Evolutionary conservation across 1,140 invertebrate genomes (phyloP).

Genomic region (Andrena cerasifolii): DNA sequence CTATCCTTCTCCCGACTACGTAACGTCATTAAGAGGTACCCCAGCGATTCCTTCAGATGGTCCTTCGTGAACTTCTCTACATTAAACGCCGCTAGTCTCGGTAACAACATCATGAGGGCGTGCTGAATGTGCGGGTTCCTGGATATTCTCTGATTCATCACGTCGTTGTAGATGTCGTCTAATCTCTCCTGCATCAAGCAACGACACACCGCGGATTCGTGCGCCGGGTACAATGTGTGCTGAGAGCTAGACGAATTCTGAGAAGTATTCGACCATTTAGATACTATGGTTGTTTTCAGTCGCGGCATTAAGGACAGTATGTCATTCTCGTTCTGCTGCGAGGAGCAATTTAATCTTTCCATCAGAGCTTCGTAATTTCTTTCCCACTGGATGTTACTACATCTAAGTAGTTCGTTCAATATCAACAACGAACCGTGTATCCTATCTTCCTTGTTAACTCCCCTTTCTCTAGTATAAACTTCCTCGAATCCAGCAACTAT

Average conservation of each 20-base stretch:
- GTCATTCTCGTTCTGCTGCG: conserved; percentile 82
- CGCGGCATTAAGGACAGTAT: conserved; percentile 85
- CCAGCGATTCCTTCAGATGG: conserved; percentile 90
- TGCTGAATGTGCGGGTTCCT: conserved; percentile 93
- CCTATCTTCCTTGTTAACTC: conserved; percentile 93
- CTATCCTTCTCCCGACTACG: conserved; percentile 92
- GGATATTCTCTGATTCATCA: conserved; percentile 89
- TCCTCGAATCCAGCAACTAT: conserved; percentile 92
- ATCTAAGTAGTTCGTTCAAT: conserved; percentile 96
- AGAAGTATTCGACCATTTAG: conserved; percentile 79
- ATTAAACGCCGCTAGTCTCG: conserved; percentile 97
- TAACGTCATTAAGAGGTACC: conserved; percentile 89
- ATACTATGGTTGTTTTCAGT: conserved; percentile 83
- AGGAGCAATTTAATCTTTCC: conserved; percentile 81
- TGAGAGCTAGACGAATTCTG: conserved; percentile 71
- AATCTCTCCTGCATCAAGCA: conserved; percentile 93
- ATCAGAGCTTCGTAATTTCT: conserved; percentile 89
- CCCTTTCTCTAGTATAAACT: conserved; percentile 87
- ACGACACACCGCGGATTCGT: conserved; percentile 94
- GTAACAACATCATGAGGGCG: conserved; percentile 93
- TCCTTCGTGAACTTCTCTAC: conserved; percentile 90
- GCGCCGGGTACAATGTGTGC: conserved; percentile 81
- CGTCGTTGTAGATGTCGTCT: conserved; percentile 90
- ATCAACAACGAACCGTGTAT: conserved; percentile 97
- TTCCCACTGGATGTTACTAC: conserved; percentile 95